Evolutionary conservation across 2,888 invertebrate genomes (phyloP).

Genomic region (Clusia tigrina): DNA sequence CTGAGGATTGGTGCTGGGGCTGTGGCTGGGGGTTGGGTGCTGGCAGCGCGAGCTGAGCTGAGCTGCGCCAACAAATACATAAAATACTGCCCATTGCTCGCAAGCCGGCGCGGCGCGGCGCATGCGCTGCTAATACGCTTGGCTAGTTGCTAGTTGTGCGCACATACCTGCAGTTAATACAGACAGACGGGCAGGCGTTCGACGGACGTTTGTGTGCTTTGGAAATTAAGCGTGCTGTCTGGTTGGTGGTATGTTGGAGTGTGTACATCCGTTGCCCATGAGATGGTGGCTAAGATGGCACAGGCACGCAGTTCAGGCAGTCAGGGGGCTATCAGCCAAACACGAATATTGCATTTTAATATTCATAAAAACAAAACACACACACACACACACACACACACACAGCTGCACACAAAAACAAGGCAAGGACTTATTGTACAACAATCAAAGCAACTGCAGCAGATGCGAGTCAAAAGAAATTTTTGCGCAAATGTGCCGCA

Average conservation of each 20-base stretch:
- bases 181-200: conserved; percentile 3
- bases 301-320: conserved; percentile 1
- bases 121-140: neutral
- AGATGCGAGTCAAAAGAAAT: neutral
- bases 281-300: neutral
- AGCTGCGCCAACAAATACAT: conserved; percentile 16
- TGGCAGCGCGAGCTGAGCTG: conserved; percentile 31
- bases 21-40: too few relatives aligned
- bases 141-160: neutral
- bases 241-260: neutral
- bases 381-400: neutral
- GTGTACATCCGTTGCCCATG: conserved; percentile 13
- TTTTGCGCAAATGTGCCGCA: neutral
- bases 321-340: neutral
- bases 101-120: conserved; percentile 11
- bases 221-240: neutral
- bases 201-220: conserved; percentile 8
- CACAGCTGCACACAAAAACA: neutral
- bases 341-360: conserved; percentile 24
- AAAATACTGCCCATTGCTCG: neutral
- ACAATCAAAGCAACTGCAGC: too few relatives aligned
- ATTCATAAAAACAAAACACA: conserved; percentile 11
- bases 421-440: too few relatives aligned
- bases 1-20: too few relatives aligned
- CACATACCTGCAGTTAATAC: neutral